Conservation (phyloP, 1,140 invertebrate species). For the Papilio machaon region DNA sequence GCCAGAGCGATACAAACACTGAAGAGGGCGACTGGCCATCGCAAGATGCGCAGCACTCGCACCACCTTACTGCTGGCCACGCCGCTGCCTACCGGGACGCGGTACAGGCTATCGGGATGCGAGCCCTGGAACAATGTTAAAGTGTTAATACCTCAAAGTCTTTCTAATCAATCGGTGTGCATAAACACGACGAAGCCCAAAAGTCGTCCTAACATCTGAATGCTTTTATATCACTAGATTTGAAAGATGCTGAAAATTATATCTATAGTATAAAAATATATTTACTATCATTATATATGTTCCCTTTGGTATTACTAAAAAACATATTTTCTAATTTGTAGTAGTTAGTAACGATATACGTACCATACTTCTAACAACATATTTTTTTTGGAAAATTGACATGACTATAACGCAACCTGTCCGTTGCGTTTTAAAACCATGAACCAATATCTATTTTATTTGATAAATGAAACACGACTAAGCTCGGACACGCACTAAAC, state of each 20-base stretch:
- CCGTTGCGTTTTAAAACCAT: neutral
- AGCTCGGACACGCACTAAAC: neutral
- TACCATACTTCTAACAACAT: neutral
- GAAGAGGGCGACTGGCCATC: slow-evolving; percentile 76
- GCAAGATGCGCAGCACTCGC: slow-evolving; percentile 62
- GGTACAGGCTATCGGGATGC: slow-evolving; percentile 79
- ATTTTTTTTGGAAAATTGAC: neutral
- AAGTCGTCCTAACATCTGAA: too few species aligned
- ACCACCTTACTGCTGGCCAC: slow-evolving; percentile 53
- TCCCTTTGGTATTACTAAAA: too few species aligned
- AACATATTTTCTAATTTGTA: too few species aligned
- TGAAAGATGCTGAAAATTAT: too few species aligned
- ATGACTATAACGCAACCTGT: neutral
- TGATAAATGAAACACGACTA: slow-evolving; percentile 25
- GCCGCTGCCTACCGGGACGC: slow-evolving; percentile 61
- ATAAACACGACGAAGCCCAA: too few species aligned
- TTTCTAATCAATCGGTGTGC: neutral
- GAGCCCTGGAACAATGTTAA: slow-evolving; percentile 70
- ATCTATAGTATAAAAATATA: too few species aligned
- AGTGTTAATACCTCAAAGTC: neutral
- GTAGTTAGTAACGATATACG: neutral
- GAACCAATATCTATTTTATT: slow-evolving; percentile 18
- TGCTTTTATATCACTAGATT: too few species aligned
- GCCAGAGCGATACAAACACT: slow-evolving; percentile 73
- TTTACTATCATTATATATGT: too few species aligned